Evolutionary conservation across 2,888 invertebrate species (phyloP).

Genomic region (Aphrophora alni): DNA sequence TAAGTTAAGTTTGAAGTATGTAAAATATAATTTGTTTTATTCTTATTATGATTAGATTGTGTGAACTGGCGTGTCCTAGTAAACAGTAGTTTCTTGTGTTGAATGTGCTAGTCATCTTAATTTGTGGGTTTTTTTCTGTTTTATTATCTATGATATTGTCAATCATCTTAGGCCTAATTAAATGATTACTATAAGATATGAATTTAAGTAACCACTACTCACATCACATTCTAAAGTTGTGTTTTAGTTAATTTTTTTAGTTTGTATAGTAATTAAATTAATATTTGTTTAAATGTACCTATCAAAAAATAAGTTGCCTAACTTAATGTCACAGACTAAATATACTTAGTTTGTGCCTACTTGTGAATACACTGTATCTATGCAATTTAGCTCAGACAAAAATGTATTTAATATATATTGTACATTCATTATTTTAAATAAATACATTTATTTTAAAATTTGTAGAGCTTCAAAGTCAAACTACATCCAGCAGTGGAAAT

Average conservation of each 20-base stretch:
- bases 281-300: background rate
- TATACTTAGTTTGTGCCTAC: background rate
- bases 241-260: background rate
- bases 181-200: background rate
- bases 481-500: background rate
- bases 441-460: background rate
- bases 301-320: background rate
- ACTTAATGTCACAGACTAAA: background rate
- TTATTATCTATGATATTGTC: background rate
- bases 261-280: background rate
- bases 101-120: background rate
- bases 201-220: background rate
- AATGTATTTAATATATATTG: background rate
- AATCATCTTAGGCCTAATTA: background rate
- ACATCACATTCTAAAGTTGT: background rate
- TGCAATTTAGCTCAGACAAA: background rate
- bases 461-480: background rate
- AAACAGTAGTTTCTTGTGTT: background rate
- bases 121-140: background rate
- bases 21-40: background rate
- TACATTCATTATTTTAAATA: background rate
- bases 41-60: background rate
- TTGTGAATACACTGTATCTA: constrained; percentile 4
- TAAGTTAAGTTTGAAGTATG: background rate
- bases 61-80: background rate